Conservation (phyloP, 2,113 vertebrate genomes). For the Myiozetetes cayanensis region DNA sequence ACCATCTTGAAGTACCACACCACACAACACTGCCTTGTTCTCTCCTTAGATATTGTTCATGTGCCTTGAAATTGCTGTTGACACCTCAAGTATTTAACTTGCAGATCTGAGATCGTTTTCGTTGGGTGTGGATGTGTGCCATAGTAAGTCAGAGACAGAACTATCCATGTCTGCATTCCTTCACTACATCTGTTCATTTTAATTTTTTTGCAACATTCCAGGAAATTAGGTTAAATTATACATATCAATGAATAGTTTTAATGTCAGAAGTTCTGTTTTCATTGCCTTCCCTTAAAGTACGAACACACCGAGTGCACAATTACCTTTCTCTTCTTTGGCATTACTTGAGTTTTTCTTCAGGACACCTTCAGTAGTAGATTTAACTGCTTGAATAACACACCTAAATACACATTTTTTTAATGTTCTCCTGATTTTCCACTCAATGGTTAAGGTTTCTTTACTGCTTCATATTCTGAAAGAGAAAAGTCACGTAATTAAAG, state of each 20-base stretch:
- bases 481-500: background rate
- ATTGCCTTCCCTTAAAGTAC: conserved; percentile 10
- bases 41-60: conserved; percentile 52
- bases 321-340: background rate
- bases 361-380: background rate
- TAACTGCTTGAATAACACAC: background rate
- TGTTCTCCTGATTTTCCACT: background rate
- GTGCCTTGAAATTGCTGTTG: conserved; percentile 61
- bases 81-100: conserved; percentile 66
- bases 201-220: conserved; percentile 59
- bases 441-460: conserved; percentile 23
- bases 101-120: conserved; percentile 45
- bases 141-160: conserved; percentile 59
- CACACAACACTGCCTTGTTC: conserved; percentile 57
- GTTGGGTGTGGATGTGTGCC: conserved; percentile 46
- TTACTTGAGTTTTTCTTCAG: background rate
- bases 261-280: conserved; percentile 46
- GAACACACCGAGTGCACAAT: background rate
- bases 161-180: conserved; percentile 57
- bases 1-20: conserved; percentile 52
- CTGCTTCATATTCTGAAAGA: conserved; percentile 13
- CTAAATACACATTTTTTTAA: background rate
- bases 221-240: conserved; percentile 67
- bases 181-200: conserved; percentile 44
- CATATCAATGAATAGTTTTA: background rate